These are phyloP conservation scores for Galerucella nymphaeae DNA, from an alignment of 2,888 invertebrate genomes.

Conservation along the genomic window DNA sequence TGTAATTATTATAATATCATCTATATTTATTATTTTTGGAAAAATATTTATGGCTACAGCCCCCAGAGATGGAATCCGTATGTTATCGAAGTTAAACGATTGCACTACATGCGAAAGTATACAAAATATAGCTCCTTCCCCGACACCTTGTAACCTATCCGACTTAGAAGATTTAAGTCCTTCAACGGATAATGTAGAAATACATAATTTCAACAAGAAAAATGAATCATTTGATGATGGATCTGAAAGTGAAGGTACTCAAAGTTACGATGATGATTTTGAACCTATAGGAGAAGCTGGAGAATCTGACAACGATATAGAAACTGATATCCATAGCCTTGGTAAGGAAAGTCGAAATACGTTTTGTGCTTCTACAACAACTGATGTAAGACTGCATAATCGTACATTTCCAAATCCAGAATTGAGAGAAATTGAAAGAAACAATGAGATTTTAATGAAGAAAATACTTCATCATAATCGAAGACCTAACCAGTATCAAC, in stretches of 20 bases:
- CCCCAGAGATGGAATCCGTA: conserved; percentile 11
- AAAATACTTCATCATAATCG: conserved; percentile 51
- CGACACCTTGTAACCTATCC: conserved; percentile 10
- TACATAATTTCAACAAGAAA: not conserved
- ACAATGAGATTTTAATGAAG: conserved; percentile 50
- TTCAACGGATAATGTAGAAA: conserved; percentile 10
- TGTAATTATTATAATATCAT: not conserved
- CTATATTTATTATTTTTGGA: not conserved
- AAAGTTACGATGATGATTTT: conserved; percentile 16
- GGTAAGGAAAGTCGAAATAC: not conserved
- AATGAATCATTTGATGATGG: not conserved
- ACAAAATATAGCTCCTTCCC: conserved; percentile 22
- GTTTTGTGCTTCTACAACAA: not conserved
- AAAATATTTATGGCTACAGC: conserved; percentile 19
- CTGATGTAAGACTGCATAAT: conserved; percentile 25
- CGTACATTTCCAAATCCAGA: conserved; percentile 46
- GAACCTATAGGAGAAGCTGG: conserved; percentile 5
- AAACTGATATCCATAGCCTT: not conserved
- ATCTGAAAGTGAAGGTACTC: not conserved
- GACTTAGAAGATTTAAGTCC: conserved; percentile 18
- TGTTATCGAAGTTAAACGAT: conserved; percentile 34
- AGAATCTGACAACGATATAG: not conserved
- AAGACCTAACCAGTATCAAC: conserved; percentile 49
- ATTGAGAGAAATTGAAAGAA: conserved; percentile 47
- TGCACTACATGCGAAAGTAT: conserved; percentile 40